phyloP scores from a whole-genome alignment of 2,113 vertebrate species.

The Callocephalon fimbriatum region DNA sequence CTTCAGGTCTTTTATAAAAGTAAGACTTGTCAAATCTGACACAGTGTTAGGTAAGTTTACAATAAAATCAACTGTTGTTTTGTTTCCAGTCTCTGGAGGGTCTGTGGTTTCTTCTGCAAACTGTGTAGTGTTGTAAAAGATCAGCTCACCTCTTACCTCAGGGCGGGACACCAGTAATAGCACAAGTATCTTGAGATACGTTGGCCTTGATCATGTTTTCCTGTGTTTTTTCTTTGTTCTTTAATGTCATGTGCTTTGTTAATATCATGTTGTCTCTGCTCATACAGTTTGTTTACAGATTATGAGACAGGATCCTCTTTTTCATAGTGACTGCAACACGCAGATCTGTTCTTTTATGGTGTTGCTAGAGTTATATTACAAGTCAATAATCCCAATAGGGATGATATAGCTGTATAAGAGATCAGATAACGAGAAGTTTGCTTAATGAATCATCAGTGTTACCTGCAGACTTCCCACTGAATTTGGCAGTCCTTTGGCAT shows the following conservation, averaged over 20 bases:
- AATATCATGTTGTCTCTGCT: rapidly evolving
- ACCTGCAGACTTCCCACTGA: not conserved
- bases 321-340: not conserved
- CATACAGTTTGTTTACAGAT: not conserved
- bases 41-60: not conserved
- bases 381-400: not conserved
- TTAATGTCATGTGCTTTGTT: no score
- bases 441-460: not conserved
- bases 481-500: not conserved
- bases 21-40: not conserved
- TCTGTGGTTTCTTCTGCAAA: not conserved
- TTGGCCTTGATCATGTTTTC: not conserved
- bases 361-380: not conserved
- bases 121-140: not conserved
- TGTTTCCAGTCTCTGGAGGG: not conserved
- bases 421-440: not conserved
- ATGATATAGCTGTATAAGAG: not conserved
- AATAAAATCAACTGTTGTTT: not conserved
- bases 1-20: not conserved
- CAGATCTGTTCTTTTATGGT: not conserved
- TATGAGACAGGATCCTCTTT: not conserved
- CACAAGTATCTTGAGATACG: not conserved
- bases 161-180: not conserved
- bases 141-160: not conserved
- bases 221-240: not conserved